Percentiles rank a stretch among this genome's conserved stretches.
phyloP scores from a whole-genome alignment of 2,888 invertebrate species.

The Cyclophora punctaria region DNA sequence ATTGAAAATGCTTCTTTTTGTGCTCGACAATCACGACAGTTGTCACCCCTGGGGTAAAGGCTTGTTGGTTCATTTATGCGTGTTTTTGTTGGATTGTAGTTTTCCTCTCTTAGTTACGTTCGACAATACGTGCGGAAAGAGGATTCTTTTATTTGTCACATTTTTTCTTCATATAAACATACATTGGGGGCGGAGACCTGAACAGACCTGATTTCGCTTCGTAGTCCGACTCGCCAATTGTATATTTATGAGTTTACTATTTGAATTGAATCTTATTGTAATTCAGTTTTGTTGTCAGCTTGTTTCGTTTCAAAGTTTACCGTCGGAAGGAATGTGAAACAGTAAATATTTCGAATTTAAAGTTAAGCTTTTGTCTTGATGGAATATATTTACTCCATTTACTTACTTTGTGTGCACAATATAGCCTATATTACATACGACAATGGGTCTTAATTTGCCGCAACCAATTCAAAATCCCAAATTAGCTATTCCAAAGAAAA shows the following conservation, averaged over 20 bases:
- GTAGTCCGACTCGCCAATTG: slow-evolving; percentile 63
- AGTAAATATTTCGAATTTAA: slow-evolving; percentile 6
- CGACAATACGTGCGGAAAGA: slow-evolving; percentile 67
- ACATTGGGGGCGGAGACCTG: slow-evolving; percentile 46
- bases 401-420: no score
- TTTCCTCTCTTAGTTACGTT: slow-evolving; percentile 62
- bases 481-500: no score
- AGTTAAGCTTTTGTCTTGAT: no score
- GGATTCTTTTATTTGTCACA: slow-evolving; percentile 41
- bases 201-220: slow-evolving; percentile 59
- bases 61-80: slow-evolving; percentile 67
- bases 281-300: slow-evolving; percentile 16
- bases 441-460: no score
- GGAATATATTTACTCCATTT: no score
- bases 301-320: slow-evolving; percentile 14
- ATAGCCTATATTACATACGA: no score
- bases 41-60: slow-evolving; percentile 44
- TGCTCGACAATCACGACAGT: slow-evolving; percentile 45
- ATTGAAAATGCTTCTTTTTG: slow-evolving; percentile 37
- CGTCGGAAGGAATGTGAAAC: slow-evolving; percentile 7
- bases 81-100: slow-evolving; percentile 65
- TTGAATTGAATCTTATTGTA: slow-evolving; percentile 29
- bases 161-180: slow-evolving; percentile 39
- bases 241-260: slow-evolving; percentile 71
- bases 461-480: no score